Evolutionary conservation across 2,797 vertebrate species (phyloP), one percentile per base, ranked within the genome.

Genomic region (Halcyon leucocephala): DNA sequence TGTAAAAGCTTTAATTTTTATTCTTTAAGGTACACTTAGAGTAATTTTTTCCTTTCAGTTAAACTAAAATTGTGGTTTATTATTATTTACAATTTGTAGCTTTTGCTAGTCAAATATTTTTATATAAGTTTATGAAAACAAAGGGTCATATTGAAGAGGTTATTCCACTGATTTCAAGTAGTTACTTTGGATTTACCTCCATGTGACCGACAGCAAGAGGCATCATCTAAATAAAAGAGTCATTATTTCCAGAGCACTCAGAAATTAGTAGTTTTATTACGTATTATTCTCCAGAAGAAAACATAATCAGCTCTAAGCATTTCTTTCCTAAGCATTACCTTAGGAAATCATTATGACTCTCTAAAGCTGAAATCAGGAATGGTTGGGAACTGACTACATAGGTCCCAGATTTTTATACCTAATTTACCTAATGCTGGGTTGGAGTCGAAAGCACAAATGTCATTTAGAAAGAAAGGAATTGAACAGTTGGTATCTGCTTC

Each of bases 101-200:
- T 90, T 89, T 91, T 86, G 19, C 60, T 80, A 89, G 41, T 86
- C 48, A 71, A 70, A 60, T 70, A 57, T 66, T 82, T 91, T 89
- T 73, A 20, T 57, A 42, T 39, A 87, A 60, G 12, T 31, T 80
- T 80, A 64, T 65, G 64, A 78, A 95, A 94, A 87, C 51, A 48
- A 66, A 84, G n/a, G 81, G 71, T 58, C 71, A 87, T 65, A 64
- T 55, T 93, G 81, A 80, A 94, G 78, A 85, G 81, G 19, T 80
- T 84, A 42, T 82, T 95, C 25, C 20, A 65, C 35, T 95, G 52
- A 70, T 93, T 87, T 95, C 74, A 92, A 94, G 64, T 77, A 64
- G 31, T 86, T 96, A 71, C 60, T 94, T 94, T 80, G 66, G 42
- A 84, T 88, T 95, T 93, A 64, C 41, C 31, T 91, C 39, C 8